phyloP scores from a whole-genome alignment of 2,888 invertebrate species.

The Tryphoninae sp. region DNA sequence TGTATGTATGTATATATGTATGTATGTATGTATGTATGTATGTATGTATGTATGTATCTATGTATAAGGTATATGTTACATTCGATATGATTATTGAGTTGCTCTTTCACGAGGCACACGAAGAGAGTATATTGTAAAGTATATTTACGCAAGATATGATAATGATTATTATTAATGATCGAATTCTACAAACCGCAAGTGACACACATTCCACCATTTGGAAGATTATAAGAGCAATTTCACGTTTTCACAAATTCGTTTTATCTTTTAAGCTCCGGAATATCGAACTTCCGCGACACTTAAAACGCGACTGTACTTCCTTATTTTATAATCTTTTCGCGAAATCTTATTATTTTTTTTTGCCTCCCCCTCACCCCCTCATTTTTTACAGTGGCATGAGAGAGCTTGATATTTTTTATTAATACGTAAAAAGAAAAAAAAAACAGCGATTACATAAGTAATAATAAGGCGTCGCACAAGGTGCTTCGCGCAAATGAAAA shows the following conservation, averaged over 20 bases:
- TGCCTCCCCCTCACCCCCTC: background rate
- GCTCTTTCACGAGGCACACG: slow-evolving; percentile 68
- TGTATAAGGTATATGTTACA: slow-evolving; percentile 60
- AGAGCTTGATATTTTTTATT: slow-evolving; percentile 41
- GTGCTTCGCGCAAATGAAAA: slow-evolving; percentile 36
- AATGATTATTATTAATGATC: slow-evolving; percentile 67
- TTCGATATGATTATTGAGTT: slow-evolving; percentile 67
- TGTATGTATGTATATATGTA: background rate
- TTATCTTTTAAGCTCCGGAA: slow-evolving; percentile 7
- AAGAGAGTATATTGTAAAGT: slow-evolving; percentile 67
- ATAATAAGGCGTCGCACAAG: slow-evolving; percentile 34
- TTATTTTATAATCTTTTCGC: slow-evolving; percentile 51
- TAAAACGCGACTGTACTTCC: slow-evolving; percentile 61
- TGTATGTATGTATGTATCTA: slow-evolving; percentile 58
- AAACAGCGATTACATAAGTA: slow-evolving; percentile 8
- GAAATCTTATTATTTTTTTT: slow-evolving; percentile 15
- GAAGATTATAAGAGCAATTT: slow-evolving; percentile 47
- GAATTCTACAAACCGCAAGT: slow-evolving; percentile 64
- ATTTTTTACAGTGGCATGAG: slow-evolving; percentile 11
- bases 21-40: background rate
- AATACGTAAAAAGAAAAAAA: slow-evolving; percentile 19
- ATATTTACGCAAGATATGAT: slow-evolving; percentile 63
- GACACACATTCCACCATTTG: slow-evolving; percentile 72
- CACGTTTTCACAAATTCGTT: slow-evolving; percentile 14
- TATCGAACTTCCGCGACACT: slow-evolving; percentile 41